Evolutionary conservation across 2,888 invertebrate species (phyloP).

Genomic region (Oxystoma pomonae): DNA sequence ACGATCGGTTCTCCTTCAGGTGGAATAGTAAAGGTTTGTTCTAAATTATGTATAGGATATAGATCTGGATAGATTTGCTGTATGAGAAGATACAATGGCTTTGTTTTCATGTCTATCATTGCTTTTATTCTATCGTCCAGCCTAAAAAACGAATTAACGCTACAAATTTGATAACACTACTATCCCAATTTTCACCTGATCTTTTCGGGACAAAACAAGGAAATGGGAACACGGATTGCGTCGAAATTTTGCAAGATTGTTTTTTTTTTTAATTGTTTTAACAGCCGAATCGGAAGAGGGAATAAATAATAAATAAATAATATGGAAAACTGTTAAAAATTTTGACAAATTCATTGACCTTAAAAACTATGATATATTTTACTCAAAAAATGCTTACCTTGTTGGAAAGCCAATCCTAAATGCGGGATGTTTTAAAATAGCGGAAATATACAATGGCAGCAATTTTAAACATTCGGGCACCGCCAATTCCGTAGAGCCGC

Average conservation of each 20-base stretch:
- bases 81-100: slow-evolving; percentile 77
- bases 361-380: no score
- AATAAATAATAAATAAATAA: no score
- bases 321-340: no score
- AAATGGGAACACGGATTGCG: not conserved
- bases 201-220: not conserved
- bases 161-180: not conserved
- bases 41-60: slow-evolving; percentile 78
- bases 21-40: slow-evolving; percentile 39
- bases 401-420: slow-evolving; percentile 87
- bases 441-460: slow-evolving; percentile 84
- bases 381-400: no score
- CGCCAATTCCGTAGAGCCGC: slow-evolving; percentile 60
- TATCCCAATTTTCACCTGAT: not conserved
- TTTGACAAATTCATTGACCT: no score
- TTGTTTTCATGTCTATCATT: slow-evolving; percentile 89
- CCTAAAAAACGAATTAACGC: slow-evolving; percentile 68
- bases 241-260: no score
- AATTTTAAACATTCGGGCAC: slow-evolving; percentile 75
- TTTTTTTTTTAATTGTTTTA: no score
- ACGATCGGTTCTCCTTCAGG: slow-evolving; percentile 47
- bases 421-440: slow-evolving; percentile 84
- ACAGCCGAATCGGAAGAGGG: no score
- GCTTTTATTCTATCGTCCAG: slow-evolving; percentile 91
- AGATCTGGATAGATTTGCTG: slow-evolving; percentile 88